These are phyloP conservation scores for Anticlea derivata DNA, from an alignment of 2,888 invertebrate species.

Conservation along the genomic window DNA sequence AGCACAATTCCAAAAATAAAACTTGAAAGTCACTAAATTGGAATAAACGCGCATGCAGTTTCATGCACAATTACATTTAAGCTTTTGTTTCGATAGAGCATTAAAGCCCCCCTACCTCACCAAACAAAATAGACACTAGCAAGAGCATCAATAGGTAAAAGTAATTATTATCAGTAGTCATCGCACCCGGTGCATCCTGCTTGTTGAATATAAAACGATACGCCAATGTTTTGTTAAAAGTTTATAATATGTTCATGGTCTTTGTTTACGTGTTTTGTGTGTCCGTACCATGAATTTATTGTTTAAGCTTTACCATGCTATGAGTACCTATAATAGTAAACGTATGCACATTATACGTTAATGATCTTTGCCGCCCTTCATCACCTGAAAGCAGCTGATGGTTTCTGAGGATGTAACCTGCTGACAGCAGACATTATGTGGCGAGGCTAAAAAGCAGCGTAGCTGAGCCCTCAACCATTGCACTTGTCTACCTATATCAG, in stretches of 20 bases:
- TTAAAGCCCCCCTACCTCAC: neutral
- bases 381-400: no score
- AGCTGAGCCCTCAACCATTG: no score
- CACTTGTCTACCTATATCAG: no score
- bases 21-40: conserved; percentile 24
- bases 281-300: neutral
- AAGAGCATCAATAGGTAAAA: conserved; percentile 2
- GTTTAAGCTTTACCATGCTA: neutral
- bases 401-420: no score
- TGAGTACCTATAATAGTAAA: no score
- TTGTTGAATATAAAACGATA: conserved; percentile 15
- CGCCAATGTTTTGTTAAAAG: conserved; percentile 1
- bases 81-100: neutral
- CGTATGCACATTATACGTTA: no score
- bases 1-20: conserved; percentile 28
- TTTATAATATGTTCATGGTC: conserved; percentile 10
- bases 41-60: conserved; percentile 16
- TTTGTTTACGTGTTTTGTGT: conserved; percentile 16
- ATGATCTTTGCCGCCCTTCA: no score
- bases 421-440: no score
- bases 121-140: neutral
- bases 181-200: conserved; percentile 23
- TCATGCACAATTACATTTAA: neutral
- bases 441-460: no score
- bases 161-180: conserved; percentile 11